These are phyloP conservation scores for Maniola hyperantus DNA, from an alignment of 2,888 invertebrate genomes.

Conservation along the genomic window DNA sequence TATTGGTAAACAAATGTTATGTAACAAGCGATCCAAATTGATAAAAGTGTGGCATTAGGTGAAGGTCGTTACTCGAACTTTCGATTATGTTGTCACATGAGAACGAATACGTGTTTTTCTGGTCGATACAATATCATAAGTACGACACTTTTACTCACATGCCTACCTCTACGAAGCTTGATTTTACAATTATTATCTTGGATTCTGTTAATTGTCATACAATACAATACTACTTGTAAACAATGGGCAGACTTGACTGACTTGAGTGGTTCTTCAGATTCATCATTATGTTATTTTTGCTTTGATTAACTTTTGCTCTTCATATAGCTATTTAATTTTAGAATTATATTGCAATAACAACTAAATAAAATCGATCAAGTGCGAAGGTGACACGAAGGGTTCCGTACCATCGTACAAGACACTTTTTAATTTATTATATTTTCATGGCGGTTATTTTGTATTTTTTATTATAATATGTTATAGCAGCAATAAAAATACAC, in stretches of 20 bases:
- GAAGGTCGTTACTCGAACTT: constrained; percentile 69
- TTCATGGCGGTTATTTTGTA: too few species aligned
- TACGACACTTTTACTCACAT: not conserved
- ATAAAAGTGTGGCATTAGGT: constrained; percentile 60
- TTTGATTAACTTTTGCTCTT: too few species aligned
- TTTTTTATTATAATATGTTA: too few species aligned
- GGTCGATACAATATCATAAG: constrained; percentile 4
- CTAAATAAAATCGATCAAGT: too few species aligned
- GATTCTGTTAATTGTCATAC: not conserved
- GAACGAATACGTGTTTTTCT: constrained; percentile 28
- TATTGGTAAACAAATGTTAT: constrained; percentile 67
- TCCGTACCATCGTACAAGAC: too few species aligned
- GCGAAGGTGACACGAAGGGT: too few species aligned
- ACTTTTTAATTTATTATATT: too few species aligned
- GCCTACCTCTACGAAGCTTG: not conserved
- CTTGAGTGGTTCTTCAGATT: too few species aligned
- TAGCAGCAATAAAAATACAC: too few species aligned
- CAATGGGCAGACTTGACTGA: not conserved
- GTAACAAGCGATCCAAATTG: constrained; percentile 44
- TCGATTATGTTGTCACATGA: constrained; percentile 45
- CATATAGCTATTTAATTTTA: too few species aligned
- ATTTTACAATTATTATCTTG: not conserved
- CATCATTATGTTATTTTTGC: too few species aligned
- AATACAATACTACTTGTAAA: not conserved
- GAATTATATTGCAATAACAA: too few species aligned